Percentiles rank a stretch among this genome's conserved stretches.
phyloP scores from a whole-genome alignment of 2,113 vertebrate species.

The Pelmatolapia mariae region DNA sequence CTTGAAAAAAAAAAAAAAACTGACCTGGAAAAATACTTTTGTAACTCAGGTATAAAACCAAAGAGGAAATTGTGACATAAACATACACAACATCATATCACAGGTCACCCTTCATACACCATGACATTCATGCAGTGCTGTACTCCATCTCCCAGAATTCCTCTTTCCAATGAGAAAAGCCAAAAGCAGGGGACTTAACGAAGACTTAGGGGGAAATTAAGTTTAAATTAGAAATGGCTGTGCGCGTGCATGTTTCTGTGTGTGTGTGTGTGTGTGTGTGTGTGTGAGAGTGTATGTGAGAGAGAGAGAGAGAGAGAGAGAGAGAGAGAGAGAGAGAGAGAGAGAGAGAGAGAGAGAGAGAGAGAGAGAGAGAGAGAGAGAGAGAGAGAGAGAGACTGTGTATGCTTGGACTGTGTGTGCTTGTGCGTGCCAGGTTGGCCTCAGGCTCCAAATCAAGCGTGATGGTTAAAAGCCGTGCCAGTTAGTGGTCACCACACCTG shows the following conservation, averaged over 20 bases:
- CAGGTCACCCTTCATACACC: background rate
- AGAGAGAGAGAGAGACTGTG: background rate
- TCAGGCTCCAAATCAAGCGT: slow-evolving; percentile 43
- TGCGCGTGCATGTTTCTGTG: background rate
- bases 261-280: background rate
- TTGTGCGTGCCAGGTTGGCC: slow-evolving; percentile 17
- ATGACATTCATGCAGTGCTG: background rate
- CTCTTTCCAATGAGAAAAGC: background rate
- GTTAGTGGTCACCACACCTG: slow-evolving; percentile 58
- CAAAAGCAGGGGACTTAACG: background rate
- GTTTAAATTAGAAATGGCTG: slow-evolving; percentile 40
- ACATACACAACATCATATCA: background rate
- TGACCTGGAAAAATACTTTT: background rate
- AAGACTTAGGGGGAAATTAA: slow-evolving; percentile 12
- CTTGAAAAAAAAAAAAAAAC: background rate
- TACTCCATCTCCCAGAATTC: slow-evolving; percentile 50
- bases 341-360: too few relatives aligned
- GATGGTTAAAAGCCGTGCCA: slow-evolving; percentile 46
- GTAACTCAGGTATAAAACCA: background rate
- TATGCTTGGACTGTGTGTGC: background rate
- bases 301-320: background rate
- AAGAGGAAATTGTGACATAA: background rate
- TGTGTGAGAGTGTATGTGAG: background rate
- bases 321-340: too few relatives aligned
- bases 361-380: accelerated